Evolutionary conservation across 2,888 invertebrate species (phyloP).

Genomic region (Serripes groenlandicus): DNA sequence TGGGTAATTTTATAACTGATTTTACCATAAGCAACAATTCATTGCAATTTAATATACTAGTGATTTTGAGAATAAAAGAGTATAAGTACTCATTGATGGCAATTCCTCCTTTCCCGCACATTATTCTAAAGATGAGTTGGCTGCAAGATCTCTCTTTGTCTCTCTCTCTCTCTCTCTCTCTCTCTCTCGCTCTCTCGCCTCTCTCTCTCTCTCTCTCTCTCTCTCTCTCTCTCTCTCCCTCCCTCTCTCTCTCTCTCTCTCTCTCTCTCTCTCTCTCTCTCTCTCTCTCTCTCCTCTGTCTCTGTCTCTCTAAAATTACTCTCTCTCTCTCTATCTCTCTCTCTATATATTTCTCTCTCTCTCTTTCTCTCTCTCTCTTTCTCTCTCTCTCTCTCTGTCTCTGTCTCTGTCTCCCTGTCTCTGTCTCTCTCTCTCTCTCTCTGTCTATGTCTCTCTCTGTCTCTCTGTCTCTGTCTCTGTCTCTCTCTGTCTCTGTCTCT

Average conservation of each 20-base stretch:
- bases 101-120: too few relatives aligned
- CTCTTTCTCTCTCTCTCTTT: conserved; percentile 1
- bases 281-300: background rate
- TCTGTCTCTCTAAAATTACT: background rate
- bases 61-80: too few relatives aligned
- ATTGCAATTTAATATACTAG: too few relatives aligned
- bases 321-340: background rate
- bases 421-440: background rate
- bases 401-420: background rate
- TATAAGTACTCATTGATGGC: too few relatives aligned
- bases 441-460: too few relatives aligned
- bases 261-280: conserved; percentile 25
- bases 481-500: too few relatives aligned
- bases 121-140: too few relatives aligned
- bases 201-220: conserved; percentile 9
- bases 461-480: too few relatives aligned
- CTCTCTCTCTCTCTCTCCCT: background rate
- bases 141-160: conserved; percentile 26
- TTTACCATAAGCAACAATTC: too few relatives aligned
- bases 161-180: conserved; percentile 31
- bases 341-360: background rate
- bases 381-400: conserved; percentile 28
- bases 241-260: too few relatives aligned
- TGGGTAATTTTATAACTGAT: too few relatives aligned
- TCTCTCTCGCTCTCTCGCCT: conserved; percentile 25